Evolutionary conservation across 2,888 invertebrate species (phyloP).

Genomic region (Drymonia ruficornis): DNA sequence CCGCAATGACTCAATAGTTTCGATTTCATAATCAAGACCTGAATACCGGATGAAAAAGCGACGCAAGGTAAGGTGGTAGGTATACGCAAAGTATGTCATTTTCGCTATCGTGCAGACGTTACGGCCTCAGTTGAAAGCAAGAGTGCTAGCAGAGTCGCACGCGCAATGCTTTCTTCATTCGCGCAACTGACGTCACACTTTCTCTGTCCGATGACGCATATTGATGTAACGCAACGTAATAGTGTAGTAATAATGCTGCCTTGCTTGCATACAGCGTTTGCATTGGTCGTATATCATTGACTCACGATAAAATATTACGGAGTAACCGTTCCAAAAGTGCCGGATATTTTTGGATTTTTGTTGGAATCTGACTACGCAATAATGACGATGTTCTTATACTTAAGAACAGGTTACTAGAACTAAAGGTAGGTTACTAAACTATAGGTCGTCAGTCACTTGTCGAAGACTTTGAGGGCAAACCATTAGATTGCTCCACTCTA

Average conservation of each 20-base stretch:
- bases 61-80: slow-evolving; percentile 57
- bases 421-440: no score
- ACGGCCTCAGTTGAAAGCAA: slow-evolving; percentile 79
- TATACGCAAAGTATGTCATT: slow-evolving; percentile 74
- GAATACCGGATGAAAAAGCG: slow-evolving; percentile 77
- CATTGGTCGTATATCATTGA: not conserved
- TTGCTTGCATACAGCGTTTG: slow-evolving; percentile 27
- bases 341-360: no score
- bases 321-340: not conserved
- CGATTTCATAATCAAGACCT: slow-evolving; percentile 77
- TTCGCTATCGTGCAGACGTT: slow-evolving; percentile 80
- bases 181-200: slow-evolving; percentile 77
- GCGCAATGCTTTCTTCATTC: slow-evolving; percentile 81
- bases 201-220: slow-evolving; percentile 72
- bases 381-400: no score
- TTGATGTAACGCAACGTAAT: slow-evolving; percentile 71
- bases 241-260: slow-evolving; percentile 50
- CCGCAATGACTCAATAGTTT: slow-evolving; percentile 70
- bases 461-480: no score
- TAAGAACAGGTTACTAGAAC: no score
- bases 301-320: not conserved
- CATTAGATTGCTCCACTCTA: no score
- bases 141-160: slow-evolving; percentile 68
- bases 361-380: no score
- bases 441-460: no score